Evolutionary conservation across 2,888 invertebrate species (phyloP).

Genomic region (Mamestra brassicae): DNA sequence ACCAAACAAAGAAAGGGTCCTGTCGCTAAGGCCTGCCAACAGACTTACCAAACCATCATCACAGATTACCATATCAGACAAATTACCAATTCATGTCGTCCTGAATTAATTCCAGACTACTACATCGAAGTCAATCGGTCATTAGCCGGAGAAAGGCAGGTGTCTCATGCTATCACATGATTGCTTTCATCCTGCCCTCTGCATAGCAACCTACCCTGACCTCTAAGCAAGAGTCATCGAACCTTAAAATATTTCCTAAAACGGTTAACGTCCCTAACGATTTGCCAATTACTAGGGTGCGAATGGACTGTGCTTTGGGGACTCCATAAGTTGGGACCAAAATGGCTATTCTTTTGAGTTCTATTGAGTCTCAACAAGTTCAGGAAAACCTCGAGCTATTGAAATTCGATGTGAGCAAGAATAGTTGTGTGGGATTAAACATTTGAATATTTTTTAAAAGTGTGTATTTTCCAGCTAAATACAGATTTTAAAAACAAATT

Average conservation of each 20-base stretch:
- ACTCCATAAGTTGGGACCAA: conserved; percentile 28
- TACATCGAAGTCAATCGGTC: conserved; percentile 52
- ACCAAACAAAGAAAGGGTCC: neutral
- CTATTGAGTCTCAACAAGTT: no score
- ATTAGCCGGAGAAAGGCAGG: conserved; percentile 64
- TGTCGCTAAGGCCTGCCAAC: neutral
- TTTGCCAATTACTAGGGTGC: conserved; percentile 71
- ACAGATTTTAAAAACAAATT: neutral
- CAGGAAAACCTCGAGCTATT: neutral
- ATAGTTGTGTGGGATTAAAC: neutral
- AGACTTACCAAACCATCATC: neutral
- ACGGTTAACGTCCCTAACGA: conserved; percentile 84
- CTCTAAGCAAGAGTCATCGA: conserved; percentile 87
- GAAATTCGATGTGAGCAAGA: neutral
- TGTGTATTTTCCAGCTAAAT: neutral
- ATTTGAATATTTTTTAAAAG: neutral
- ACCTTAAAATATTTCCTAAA: conserved; percentile 86
- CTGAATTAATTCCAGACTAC: conserved; percentile 55
- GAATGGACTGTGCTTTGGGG: conserved; percentile 49
- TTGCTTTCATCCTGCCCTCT: conserved; percentile 75
- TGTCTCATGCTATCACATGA: conserved; percentile 67
- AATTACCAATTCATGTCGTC: conserved; percentile 49
- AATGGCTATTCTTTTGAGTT: neutral
- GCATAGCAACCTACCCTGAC: conserved; percentile 77
- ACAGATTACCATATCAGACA: conserved; percentile 29